These are phyloP conservation scores for Cryptoblepharus egeriae DNA, from an alignment of 2,797 vertebrate genomes.

Conservation along the genomic window DNA sequence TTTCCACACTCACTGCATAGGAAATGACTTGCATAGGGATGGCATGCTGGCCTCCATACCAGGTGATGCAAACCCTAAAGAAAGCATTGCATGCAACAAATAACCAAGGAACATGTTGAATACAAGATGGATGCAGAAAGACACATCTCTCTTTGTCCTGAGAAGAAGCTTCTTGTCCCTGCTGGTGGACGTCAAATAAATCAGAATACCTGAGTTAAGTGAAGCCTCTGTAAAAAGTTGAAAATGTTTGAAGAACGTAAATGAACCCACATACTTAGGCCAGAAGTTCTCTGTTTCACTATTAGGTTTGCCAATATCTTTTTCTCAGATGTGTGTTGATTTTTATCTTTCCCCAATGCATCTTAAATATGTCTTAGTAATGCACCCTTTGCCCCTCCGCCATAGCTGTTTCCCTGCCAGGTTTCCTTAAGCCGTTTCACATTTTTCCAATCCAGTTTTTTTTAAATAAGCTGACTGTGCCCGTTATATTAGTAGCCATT, in stretches of 20 bases:
- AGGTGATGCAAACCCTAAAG: too few species aligned
- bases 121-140: neutral
- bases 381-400: neutral
- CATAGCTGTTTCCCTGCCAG: slow-evolving; percentile 1
- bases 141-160: neutral
- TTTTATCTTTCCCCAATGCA: slow-evolving; percentile 10
- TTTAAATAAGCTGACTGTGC: neutral
- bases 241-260: neutral
- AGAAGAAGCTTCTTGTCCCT: neutral
- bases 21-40: too few species aligned
- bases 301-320: slow-evolving; percentile 8
- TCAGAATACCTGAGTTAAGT: neutral
- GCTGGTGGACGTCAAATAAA: neutral
- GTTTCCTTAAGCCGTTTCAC: slow-evolving; percentile 37
- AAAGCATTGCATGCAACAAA: too few species aligned
- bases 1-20: too few species aligned
- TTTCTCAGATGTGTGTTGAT: neutral
- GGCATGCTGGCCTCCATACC: too few species aligned
- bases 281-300: slow-evolving; percentile 22
- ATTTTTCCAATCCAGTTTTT: slow-evolving; percentile 14
- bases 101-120: neutral
- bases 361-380: slow-evolving; percentile 43
- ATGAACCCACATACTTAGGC: neutral
- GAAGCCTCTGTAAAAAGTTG: neutral
- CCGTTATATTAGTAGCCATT: slow-evolving; percentile 10